phyloP scores from a whole-genome alignment of 2,888 invertebrate genomes.

The Caenorhabditis sp. region DNA sequence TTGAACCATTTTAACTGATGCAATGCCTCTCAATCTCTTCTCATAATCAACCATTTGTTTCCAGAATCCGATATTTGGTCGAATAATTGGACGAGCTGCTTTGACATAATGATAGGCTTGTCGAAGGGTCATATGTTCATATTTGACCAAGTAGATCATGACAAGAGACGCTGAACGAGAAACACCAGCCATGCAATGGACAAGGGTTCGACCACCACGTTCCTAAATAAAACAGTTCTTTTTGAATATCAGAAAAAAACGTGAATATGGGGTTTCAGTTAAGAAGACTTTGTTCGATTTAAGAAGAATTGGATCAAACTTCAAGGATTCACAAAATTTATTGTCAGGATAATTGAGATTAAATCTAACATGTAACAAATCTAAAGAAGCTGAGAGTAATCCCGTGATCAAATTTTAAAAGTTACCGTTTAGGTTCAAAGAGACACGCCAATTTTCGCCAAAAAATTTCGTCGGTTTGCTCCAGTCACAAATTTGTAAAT shows the following conservation, averaged over 20 bases:
- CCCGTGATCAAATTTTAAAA: no score
- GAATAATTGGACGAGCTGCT: slow-evolving; percentile 80
- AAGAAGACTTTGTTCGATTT: no score
- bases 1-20: slow-evolving; percentile 59
- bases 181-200: slow-evolving; percentile 90
- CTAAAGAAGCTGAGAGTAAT: no score
- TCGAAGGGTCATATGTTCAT: slow-evolving; percentile 81
- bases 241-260: neutral
- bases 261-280: no score
- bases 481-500: no score
- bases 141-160: slow-evolving; percentile 87
- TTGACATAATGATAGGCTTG: slow-evolving; percentile 71
- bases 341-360: no score
- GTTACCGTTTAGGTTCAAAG: no score
- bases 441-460: no score
- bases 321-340: no score
- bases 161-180: slow-evolving; percentile 86
- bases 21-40: slow-evolving; percentile 59
- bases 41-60: slow-evolving; percentile 87
- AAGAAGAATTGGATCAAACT: no score
- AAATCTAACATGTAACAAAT: no score
- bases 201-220: slow-evolving; percentile 78
- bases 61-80: slow-evolving; percentile 90
- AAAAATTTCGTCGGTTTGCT: no score
- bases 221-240: slow-evolving; percentile 46